Evolutionary conservation across 2,888 invertebrate genomes (phyloP), one percentile per base, ranked within the genome.

Genomic region (Blastobasis lacticolella): DNA sequence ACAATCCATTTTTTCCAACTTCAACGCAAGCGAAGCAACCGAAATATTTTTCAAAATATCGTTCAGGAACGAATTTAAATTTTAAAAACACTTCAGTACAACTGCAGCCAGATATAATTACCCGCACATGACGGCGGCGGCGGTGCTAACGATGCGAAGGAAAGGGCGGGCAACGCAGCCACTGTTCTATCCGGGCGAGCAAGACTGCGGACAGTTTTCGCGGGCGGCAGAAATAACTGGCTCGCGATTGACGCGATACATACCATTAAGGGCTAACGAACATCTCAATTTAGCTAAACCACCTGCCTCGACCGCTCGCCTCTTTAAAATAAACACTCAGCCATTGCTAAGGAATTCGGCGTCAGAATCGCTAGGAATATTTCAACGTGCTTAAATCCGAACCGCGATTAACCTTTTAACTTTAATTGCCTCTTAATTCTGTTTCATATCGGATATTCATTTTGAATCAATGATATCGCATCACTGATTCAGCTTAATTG

Each of bases 261-360:
- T 80, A 77, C 70, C 65, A 80, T 80, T 79, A 79, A 64, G 64
- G 57, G 58, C 73, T 80, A 80, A 80, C 80, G 79, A 80, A 80
- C 80, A 79, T 78, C 80, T 80, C 80, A 78, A 80, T 80, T 79
- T 74, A 73, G 64, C 68, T 62, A 72, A 23, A 62, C 78, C 76
- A 76, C 78, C 78, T 75, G 77, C 73, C 63, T 56, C 37, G 54
- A 42, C 49, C 40, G 23, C 23, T 23, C 23, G 52, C 41, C 56
- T 56, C 60, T 59, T 63, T 63, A 57, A 65, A 63, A 67, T 66
- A 62, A 62, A 58, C 56, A 23, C 23, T 23, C 23, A 23, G 23
- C 23, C 3, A 23, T 23, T 23, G 23, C 23, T 23, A 23, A 23
- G 57, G 58, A 54, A 58, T 58, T 58, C 45, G 57, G 58, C 54